phyloP scores from a whole-genome alignment of 2,113 vertebrate genomes.

The Cathartes aura region DNA sequence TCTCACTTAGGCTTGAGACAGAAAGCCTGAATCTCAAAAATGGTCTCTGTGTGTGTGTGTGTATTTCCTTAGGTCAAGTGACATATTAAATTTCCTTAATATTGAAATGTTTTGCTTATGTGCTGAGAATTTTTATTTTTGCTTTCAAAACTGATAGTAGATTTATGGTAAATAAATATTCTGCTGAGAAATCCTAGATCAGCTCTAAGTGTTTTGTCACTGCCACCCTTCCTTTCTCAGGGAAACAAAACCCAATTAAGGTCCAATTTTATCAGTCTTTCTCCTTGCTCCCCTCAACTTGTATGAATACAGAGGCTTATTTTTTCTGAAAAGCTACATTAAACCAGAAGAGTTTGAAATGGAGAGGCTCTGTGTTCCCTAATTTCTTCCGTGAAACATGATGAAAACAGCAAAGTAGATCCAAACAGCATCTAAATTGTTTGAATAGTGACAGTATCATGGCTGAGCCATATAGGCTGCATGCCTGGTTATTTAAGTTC shows the following conservation, averaged over 20 bases:
- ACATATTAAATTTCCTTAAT: neutral
- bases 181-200: neutral
- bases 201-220: neutral
- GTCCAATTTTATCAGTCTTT: neutral
- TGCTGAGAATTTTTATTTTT: neutral
- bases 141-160: neutral
- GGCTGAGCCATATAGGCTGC: neutral
- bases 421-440: neutral
- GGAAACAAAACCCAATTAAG: neutral
- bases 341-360: neutral
- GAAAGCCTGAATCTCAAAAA: neutral
- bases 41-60: neutral
- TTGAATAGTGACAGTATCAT: neutral
- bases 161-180: neutral
- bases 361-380: neutral
- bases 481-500: neutral
- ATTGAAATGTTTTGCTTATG: neutral
- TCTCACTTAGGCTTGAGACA: neutral
- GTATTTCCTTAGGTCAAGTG: neutral
- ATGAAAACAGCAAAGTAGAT: neutral
- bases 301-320: neutral
- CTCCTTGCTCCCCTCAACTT: neutral
- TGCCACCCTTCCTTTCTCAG: neutral
- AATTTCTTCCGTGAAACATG: neutral
- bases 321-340: conserved; percentile 1